Percentiles rank a stretch among this genome's conserved stretches.
Evolutionary conservation across 2,888 invertebrate genomes (phyloP).

Genomic region (Antheraea assamensis): DNA sequence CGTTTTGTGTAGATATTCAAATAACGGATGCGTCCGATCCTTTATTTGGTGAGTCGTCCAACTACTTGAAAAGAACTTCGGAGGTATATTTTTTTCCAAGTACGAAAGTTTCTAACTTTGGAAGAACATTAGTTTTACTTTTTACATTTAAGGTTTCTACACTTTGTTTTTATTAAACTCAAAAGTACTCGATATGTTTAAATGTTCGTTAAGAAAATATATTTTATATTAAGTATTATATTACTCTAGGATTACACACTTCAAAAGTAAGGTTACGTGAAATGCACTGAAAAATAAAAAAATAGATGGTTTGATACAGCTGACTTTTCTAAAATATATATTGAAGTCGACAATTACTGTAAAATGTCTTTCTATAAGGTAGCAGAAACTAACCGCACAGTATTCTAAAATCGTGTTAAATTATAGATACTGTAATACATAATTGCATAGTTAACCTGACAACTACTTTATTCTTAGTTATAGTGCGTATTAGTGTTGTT

Average conservation of each 20-base stretch:
- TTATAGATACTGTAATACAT: not conserved
- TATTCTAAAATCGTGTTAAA: not conserved
- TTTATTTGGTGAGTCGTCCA: conserved; percentile 52
- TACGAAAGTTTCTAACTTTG: conserved; percentile 41
- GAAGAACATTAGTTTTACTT: conserved; percentile 42
- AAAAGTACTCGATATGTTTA: not conserved
- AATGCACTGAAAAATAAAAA: not conserved
- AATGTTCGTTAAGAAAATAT: not conserved
- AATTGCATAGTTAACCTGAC: not conserved
- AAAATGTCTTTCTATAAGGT: not conserved
- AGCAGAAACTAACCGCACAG: not conserved
- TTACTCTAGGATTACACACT: not conserved
- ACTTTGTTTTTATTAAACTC: conserved; percentile 25
- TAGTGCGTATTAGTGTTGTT: not conserved
- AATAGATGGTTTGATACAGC: not conserved
- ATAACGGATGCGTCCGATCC: conserved; percentile 52
- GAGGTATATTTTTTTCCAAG: conserved; percentile 40
- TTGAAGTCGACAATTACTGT: not conserved
- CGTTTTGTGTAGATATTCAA: conserved; percentile 53
- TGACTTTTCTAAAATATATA: not conserved
- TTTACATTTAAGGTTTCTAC: conserved; percentile 38
- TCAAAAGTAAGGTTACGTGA: not conserved
- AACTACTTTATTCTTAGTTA: not conserved
- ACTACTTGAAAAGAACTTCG: conserved; percentile 50
- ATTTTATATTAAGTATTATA: not conserved